A percentile compares a stretch with the other conserved stretches of the same genome.
phyloP scores from a whole-genome alignment of 2,797 vertebrate species.

The Enoplosus armatus region DNA sequence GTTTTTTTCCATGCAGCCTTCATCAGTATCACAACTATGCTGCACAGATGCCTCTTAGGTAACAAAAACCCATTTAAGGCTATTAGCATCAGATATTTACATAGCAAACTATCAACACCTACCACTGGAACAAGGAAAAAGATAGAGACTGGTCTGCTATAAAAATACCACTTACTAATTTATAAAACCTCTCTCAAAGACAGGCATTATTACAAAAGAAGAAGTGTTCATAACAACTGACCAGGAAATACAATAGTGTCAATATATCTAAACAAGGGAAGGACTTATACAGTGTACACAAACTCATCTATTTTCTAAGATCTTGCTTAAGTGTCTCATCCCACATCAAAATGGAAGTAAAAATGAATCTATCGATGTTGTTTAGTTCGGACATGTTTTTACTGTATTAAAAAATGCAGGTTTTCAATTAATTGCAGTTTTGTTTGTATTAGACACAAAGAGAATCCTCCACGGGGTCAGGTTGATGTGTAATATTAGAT shows the following conservation, averaged over 20 bases:
- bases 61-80: background rate
- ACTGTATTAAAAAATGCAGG: background rate
- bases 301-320: background rate
- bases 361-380: background rate
- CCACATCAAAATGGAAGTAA: background rate
- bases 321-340: background rate
- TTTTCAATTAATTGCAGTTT: conserved; percentile 1
- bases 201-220: background rate
- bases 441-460: background rate
- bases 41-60: conserved; percentile 1
- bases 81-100: background rate
- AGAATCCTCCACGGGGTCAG: background rate
- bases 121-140: background rate
- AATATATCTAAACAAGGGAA: background rate
- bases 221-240: background rate
- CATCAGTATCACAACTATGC: conserved; percentile 6
- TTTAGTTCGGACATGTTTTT: background rate
- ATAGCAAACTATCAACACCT: background rate
- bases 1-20: conserved; percentile 21
- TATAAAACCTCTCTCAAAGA: background rate
- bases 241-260: background rate
- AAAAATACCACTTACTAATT: background rate
- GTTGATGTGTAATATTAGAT: conserved; percentile 6
- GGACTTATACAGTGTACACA: background rate
- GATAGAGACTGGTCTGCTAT: background rate